phyloP scores from a whole-genome alignment of 2,113 vertebrate species.

The Theristicus caerulescens region DNA sequence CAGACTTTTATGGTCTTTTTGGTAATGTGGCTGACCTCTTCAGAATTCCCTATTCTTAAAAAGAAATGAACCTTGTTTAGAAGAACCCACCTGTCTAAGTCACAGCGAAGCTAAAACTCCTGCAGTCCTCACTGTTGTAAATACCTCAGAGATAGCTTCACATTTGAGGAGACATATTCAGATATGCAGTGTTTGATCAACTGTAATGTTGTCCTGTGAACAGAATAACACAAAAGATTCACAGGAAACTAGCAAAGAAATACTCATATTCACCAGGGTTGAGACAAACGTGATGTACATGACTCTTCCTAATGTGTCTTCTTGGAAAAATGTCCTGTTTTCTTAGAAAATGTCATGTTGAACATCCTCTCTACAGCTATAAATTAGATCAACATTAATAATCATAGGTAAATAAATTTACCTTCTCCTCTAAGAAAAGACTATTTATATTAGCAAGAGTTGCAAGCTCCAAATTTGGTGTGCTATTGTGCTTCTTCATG shows the following conservation, averaged over 20 bases:
- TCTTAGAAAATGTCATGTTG: neutral
- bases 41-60: neutral
- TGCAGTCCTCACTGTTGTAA: neutral
- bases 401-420: neutral
- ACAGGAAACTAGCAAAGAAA: neutral
- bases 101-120: neutral
- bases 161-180: neutral
- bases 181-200: neutral
- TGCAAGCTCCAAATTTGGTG: neutral
- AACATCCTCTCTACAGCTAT: neutral
- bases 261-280: neutral
- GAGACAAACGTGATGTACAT: neutral
- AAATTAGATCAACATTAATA: neutral
- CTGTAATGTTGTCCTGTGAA: neutral
- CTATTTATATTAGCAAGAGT: neutral
- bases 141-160: neutral
- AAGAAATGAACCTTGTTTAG: neutral
- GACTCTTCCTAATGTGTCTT: neutral
- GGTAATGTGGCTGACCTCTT: neutral
- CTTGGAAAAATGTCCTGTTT: neutral
- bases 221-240: neutral
- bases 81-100: neutral
- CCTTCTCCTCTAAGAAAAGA: neutral
- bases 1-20: neutral
- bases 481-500: neutral